Evolutionary conservation across 2,113 vertebrate genomes (phyloP), one percentile per base, ranked within the genome.

Genomic region (Rhinolophus sinicus): DNA sequence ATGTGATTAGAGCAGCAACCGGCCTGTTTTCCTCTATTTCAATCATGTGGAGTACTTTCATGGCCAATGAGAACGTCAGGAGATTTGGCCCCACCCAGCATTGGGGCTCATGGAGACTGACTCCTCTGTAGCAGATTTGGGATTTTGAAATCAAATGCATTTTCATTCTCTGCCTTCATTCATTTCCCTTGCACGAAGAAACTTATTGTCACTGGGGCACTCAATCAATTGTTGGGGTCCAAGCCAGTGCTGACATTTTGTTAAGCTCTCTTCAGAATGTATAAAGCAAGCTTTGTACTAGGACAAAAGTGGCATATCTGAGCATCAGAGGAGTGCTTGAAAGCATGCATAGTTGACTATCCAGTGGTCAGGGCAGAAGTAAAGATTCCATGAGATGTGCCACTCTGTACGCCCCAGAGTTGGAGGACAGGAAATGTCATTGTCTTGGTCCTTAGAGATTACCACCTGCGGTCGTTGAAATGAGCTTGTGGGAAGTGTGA

Each of bases 101-200:
- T 44, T 62, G 47, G 15, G 28, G 24, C 33, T 90, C 35, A 72
- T 11, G 40, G 35, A 80, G 30, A 88, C 26, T 58, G 44, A 77
- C 16, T 84, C 65, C 22, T 94, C 62, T 93, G n/a, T 54, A 62
- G 22, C 44, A 62, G 24, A 38, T 65, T 19, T 83, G 69, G 60
- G 44, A 87, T 90, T 95, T 26, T 88, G 22, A 90, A 95, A 90
- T 95, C 35, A 96, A 94, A 86, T 52, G 11, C n/a, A 58, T 56
- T 90, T 94, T 80, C 28, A 62, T 67, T 92, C 6, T 81, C 50
- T 65, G 24, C 13, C 58, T 95, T 47, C 33, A 56, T 84, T 76
- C 35, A 86, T 33, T 54, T 72, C 22, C 26, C 84, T 90, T 93
- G 16, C 44, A 30, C 47, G 33, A 93, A 89, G 26, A 91, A 50